Percentiles rank a stretch among this genome's conserved stretches.
Evolutionary conservation across 1,140 invertebrate genomes (phyloP).

Genomic region (Dinothrombium tinctorium): DNA sequence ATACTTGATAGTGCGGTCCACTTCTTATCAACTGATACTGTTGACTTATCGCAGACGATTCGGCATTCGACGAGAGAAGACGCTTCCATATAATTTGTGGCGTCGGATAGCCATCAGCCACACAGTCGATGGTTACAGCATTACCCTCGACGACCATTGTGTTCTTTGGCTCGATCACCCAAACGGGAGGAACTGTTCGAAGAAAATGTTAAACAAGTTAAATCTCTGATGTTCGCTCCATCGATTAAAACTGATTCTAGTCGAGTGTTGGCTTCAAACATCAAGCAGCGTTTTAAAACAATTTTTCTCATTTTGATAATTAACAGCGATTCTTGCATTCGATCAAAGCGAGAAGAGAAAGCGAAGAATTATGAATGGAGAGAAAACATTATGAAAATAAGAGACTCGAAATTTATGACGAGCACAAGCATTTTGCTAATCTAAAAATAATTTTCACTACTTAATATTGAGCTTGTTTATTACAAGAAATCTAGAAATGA

Average conservation of each 20-base stretch:
- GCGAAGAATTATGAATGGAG: too few species aligned
- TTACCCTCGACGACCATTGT: slow-evolving; percentile 23
- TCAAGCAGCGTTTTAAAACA: not conserved
- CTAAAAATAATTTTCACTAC: too few species aligned
- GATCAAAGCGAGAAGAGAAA: too few species aligned
- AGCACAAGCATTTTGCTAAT: too few species aligned
- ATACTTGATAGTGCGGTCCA: slow-evolving; percentile 16
- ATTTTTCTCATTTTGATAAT: not conserved
- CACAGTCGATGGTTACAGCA: slow-evolving; percentile 24
- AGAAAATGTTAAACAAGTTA: too few species aligned
- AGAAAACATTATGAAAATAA: too few species aligned
- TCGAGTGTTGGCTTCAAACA: too few species aligned
- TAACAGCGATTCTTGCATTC: not conserved
- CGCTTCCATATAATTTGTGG: slow-evolving; percentile 27
- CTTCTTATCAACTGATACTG: slow-evolving; percentile 18
- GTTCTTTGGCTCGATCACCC: slow-evolving; percentile 29
- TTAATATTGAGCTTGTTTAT: too few species aligned
- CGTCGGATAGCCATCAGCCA: slow-evolving; percentile 24
- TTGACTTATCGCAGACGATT: slow-evolving; percentile 7
- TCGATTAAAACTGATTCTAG: too few species aligned
- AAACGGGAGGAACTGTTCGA: slow-evolving; percentile 28
- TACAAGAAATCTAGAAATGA: too few species aligned
- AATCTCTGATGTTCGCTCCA: too few species aligned
- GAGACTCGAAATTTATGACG: too few species aligned
- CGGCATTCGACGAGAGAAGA: slow-evolving; percentile 20